Percentiles rank a stretch among this genome's conserved stretches.
These are phyloP conservation scores for Epinotia bilunana DNA, from an alignment of 2,888 invertebrate genomes.

Conservation along the genomic window DNA sequence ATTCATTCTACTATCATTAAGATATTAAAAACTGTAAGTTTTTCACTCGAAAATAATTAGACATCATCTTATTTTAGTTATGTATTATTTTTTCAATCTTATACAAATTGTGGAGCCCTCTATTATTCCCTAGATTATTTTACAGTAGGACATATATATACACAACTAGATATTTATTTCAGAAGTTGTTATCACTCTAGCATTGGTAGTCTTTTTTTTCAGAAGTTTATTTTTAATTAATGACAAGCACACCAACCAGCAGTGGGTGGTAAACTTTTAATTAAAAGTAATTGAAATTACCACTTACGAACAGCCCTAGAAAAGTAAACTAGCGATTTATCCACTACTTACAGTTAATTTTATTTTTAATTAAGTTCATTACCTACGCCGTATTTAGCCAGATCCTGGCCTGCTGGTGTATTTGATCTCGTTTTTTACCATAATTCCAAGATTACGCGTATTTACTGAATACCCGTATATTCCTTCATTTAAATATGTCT, in stretches of 20 bases:
- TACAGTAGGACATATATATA: too few relatives aligned
- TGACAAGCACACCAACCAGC: background rate
- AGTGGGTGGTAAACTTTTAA: conserved; percentile 32
- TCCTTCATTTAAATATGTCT: conserved; percentile 8
- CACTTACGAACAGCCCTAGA: background rate
- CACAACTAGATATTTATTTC: background rate
- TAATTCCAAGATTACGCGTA: conserved; percentile 24
- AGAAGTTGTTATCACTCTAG: background rate
- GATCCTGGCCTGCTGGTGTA: conserved; percentile 13
- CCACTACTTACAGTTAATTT: conserved; percentile 21
- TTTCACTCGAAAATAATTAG: too few relatives aligned
- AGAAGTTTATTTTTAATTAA: background rate
- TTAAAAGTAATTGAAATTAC: conserved; percentile 21
- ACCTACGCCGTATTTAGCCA: conserved; percentile 26
- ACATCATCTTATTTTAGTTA: background rate
- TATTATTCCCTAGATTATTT: too few relatives aligned
- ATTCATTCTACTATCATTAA: too few relatives aligned
- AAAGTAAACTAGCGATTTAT: conserved; percentile 17
- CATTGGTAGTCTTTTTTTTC: background rate
- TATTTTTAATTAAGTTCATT: conserved; percentile 35
- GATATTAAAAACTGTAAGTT: too few relatives aligned
- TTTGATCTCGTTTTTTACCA: conserved; percentile 37
- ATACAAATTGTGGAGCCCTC: too few relatives aligned
- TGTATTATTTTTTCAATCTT: background rate
- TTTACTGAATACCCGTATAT: background rate